Evolutionary conservation across 2,888 invertebrate genomes (phyloP).

Genomic region (Leuctra nigra): DNA sequence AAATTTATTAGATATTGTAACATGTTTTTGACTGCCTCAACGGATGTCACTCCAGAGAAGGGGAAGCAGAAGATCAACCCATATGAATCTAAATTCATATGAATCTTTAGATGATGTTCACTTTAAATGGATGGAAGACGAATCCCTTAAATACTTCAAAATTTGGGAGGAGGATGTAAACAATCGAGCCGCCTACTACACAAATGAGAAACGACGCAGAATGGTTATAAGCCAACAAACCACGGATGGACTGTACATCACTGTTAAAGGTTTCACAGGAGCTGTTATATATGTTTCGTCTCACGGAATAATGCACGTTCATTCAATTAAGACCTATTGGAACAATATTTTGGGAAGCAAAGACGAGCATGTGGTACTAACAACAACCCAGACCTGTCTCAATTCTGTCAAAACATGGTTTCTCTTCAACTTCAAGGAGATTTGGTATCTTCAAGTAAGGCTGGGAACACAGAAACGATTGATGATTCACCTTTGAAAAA

Average conservation of each 20-base stretch:
- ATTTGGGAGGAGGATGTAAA: not conserved
- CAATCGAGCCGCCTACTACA: not conserved
- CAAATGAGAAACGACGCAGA: not conserved
- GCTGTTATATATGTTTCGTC: not conserved
- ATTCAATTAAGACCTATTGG: conserved; percentile 5
- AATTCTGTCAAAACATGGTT: conserved; percentile 3
- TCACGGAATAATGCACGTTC: too few relatives aligned
- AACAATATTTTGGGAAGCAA: conserved; percentile 13
- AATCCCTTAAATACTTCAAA: not conserved
- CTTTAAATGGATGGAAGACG: not conserved
- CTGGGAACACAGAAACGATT: not conserved
- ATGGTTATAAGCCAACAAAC: conserved; percentile 12
- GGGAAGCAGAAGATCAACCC: too few relatives aligned
- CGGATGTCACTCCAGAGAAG: too few relatives aligned
- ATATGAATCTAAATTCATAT: conserved; percentile 1
- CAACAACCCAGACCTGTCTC: not conserved
- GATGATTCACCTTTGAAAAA: too few relatives aligned
- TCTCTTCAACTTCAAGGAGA: not conserved
- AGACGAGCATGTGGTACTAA: not conserved
- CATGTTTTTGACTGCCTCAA: too few relatives aligned
- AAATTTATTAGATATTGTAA: too few relatives aligned
- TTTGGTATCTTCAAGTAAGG: not conserved
- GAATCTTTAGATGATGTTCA: not conserved
- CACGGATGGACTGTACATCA: not conserved
- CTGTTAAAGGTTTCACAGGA: conserved; percentile 5